Evolutionary conservation across 2,113 vertebrate genomes (phyloP).

Genomic region (Nycticorax nycticorax): DNA sequence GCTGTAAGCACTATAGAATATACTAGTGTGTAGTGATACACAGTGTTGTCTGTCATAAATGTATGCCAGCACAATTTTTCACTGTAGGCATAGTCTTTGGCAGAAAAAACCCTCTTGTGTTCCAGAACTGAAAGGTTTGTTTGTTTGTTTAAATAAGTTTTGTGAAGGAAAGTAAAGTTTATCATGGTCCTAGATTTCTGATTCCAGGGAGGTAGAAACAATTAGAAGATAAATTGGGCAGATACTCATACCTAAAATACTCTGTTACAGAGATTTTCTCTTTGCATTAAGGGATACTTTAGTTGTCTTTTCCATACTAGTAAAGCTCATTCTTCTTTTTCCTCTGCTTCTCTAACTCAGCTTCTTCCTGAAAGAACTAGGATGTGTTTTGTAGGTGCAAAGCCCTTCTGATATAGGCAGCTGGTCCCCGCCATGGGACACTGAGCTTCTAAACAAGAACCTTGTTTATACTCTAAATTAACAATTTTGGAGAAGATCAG

Average conservation of each 20-base stretch:
- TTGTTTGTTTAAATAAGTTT: not conserved
- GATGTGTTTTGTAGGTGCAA: not conserved
- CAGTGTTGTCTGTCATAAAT: not conserved
- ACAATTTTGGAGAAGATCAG: not conserved
- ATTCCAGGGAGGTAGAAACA: not conserved
- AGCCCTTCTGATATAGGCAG: not conserved
- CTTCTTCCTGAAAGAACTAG: not conserved
- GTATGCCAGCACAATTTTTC: not conserved
- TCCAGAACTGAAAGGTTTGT: not conserved
- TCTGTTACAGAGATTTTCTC: not conserved
- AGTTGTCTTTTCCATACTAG: not conserved
- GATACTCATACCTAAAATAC: not conserved
- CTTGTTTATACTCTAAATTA: not conserved
- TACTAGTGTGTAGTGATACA: not conserved
- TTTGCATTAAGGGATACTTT: not conserved
- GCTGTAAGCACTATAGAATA: not conserved
- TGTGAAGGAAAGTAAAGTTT: not conserved
- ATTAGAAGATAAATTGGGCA: not conserved
- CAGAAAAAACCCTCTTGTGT: not conserved
- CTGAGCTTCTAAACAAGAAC: not conserved
- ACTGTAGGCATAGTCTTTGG: not conserved
- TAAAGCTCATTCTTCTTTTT: not conserved
- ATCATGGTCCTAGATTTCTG: not conserved
- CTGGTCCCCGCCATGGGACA: not conserved
- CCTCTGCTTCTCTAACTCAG: not conserved